A percentile compares a stretch with the other conserved stretches of the same genome.
Conservation (phyloP, 2,797 vertebrate species). For the Rhinatrema bivittatum region DNA sequence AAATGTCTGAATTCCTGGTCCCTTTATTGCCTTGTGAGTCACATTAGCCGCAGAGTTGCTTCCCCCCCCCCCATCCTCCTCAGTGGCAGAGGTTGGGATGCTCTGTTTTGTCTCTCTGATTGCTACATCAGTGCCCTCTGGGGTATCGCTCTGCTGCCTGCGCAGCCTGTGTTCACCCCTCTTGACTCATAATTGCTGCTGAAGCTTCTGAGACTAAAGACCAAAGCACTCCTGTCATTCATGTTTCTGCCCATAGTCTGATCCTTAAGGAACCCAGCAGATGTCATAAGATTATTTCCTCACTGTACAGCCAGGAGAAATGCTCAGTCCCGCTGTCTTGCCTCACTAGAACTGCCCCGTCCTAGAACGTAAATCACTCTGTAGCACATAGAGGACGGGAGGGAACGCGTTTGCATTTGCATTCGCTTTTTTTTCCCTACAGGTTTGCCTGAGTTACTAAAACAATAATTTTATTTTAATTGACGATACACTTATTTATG, state of each 20-base stretch:
- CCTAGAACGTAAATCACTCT: not conserved
- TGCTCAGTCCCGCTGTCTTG: not conserved
- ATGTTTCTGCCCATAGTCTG: slow-evolving; percentile 40
- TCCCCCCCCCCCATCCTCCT: not conserved
- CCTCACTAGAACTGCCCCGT: fast-evolving
- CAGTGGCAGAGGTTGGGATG: slow-evolving; percentile 2
- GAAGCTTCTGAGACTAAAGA: slow-evolving; percentile 41
- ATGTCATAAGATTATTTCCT: slow-evolving; percentile 17
- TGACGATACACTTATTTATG: too few relatives aligned
- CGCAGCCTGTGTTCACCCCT: slow-evolving; percentile 38
- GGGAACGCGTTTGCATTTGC: too few relatives aligned
- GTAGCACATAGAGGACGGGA: too few relatives aligned
- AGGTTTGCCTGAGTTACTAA: too few relatives aligned
- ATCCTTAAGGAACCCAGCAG: slow-evolving; percentile 25
- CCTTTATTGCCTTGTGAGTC: slow-evolving; percentile 25
- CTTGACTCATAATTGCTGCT: slow-evolving; percentile 41
- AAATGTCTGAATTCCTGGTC: slow-evolving; percentile 29
- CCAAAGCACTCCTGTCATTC: slow-evolving; percentile 36
- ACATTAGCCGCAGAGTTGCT: not conserved
- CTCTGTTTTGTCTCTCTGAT: slow-evolving; percentile 28
- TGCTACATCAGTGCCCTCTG: slow-evolving; percentile 19
- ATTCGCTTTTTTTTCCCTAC: too few relatives aligned
- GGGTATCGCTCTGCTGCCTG: slow-evolving; percentile 31
- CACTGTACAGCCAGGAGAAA: slow-evolving; percentile 14
- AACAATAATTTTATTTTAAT: too few relatives aligned